A percentile compares a stretch with the other conserved stretches of the same genome.
phyloP scores from a whole-genome alignment of 2,113 vertebrate species.

The Myiozetetes cayanensis region DNA sequence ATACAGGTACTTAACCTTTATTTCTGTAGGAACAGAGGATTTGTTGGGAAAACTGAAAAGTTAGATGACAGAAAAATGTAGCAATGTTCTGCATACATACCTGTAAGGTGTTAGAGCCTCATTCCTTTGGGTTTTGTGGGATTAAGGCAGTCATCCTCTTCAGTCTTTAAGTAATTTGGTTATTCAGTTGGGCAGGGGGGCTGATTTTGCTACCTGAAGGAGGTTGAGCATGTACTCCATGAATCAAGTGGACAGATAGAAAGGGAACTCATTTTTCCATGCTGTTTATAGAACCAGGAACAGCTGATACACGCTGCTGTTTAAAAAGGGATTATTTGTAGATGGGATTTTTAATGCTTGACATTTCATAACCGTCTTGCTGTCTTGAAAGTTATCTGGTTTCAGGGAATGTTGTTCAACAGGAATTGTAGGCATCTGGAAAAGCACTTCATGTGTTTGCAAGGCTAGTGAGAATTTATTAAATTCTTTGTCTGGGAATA shows the following conservation, averaged over 20 bases:
- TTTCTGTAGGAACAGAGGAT: not conserved
- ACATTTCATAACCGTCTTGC: not conserved
- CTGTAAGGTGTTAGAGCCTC: not conserved
- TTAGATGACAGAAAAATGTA: not conserved
- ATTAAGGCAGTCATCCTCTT: not conserved
- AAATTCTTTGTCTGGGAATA: constrained; percentile 11
- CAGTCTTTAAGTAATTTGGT: not conserved
- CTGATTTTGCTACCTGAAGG: not conserved
- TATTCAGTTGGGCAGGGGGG: not conserved
- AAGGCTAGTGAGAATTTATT: constrained; percentile 1
- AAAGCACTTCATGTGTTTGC: not conserved
- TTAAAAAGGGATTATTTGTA: constrained; percentile 43
- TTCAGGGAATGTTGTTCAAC: constrained; percentile 19
- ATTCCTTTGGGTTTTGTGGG: not conserved
- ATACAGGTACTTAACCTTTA: constrained; percentile 78
- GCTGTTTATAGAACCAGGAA: constrained; percentile 4
- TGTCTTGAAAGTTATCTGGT: constrained; percentile 28
- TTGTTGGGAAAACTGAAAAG: not conserved
- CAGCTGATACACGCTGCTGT: constrained; percentile 22
- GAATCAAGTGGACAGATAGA: not conserved
- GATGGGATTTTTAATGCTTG: constrained; percentile 40
- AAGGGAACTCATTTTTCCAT: not conserved
- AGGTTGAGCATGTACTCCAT: not conserved
- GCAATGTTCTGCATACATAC: not conserved
- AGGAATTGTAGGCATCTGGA: constrained; percentile 16